Evolutionary conservation across 2,113 vertebrate genomes (phyloP), one percentile per base, ranked within the genome.

Genomic region (Apeltes quadracus): DNA sequence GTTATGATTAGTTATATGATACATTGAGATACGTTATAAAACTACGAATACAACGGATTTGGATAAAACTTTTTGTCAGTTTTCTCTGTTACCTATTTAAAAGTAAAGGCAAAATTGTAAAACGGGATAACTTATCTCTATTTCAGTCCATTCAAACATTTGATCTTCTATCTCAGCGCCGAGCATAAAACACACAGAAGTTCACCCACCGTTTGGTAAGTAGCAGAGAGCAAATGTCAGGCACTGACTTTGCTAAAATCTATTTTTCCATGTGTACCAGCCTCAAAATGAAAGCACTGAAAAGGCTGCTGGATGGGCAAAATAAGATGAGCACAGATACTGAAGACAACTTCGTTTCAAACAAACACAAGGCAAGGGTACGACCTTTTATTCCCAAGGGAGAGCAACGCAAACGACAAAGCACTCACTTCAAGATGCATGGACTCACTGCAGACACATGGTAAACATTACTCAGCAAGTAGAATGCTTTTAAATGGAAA

Each of bases 401-500:
- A 76, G 72, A 69, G 59, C 56, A 77, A 56, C 72, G 25, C 46
- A 55, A 55, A 75, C 23, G 13, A 77, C 56, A 66, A 64, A 68
- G 63, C 79, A 25, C 25, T 67, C 20, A 55, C 87, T 27, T 6
- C 77, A 66, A 68, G 75, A 78, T 82, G 72, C 20, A 23, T 77
- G 78, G 54, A 57, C 44, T 75, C 39, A 44, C 57, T 39, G 18
- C 27, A 12, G 39, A 83, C 91, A 92, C 81, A 82, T 92, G 92
- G 85, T 56, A 88, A 72, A 82, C 75, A 92, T 93, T 93, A 91
- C 48, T 65, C 16, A 62, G 69, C 81, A 63, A 84, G 75, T 76
- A 46, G 43, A 77, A 76, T 12, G 2, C 78, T 76, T 72, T 74
- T 85, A 88, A 89, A 87, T 69, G 36, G 66, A 72, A 62, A 75